Evolutionary conservation across 2,888 invertebrate species (phyloP).

Genomic region (Sesamia inferens): DNA sequence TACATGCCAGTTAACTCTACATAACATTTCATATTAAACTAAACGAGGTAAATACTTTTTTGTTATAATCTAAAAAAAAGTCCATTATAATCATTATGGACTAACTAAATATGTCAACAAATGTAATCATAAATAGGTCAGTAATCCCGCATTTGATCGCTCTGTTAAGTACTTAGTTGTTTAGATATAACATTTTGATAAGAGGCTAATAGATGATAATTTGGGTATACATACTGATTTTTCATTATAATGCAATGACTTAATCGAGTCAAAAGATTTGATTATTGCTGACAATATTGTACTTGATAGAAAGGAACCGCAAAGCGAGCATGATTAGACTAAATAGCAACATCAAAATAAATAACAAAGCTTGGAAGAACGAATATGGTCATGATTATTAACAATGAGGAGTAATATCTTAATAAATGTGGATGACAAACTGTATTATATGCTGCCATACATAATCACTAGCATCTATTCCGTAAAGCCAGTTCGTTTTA

Average conservation of each 20-base stretch:
- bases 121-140: constrained; percentile 40
- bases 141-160: constrained; percentile 10
- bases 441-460: not conserved
- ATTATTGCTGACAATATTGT: not conserved
- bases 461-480: not conserved
- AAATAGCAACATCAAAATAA: not conserved
- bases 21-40: not conserved
- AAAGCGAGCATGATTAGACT: not conserved
- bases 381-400: not conserved
- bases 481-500: not conserved
- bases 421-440: not conserved
- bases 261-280: not conserved
- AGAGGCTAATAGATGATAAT: constrained; percentile 31
- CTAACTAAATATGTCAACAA: constrained; percentile 30
- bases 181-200: constrained; percentile 33
- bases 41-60: constrained; percentile 11
- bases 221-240: constrained; percentile 1
- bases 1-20: not conserved
- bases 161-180: constrained; percentile 4
- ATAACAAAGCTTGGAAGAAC: not conserved
- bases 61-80: not conserved
- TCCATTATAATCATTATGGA: constrained; percentile 1
- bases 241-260: not conserved
- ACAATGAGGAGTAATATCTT: not conserved
- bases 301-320: not conserved